Base-by-base conservation (phyloP, 2,113 vertebrate species). In the Callionymus lyra region DNA sequence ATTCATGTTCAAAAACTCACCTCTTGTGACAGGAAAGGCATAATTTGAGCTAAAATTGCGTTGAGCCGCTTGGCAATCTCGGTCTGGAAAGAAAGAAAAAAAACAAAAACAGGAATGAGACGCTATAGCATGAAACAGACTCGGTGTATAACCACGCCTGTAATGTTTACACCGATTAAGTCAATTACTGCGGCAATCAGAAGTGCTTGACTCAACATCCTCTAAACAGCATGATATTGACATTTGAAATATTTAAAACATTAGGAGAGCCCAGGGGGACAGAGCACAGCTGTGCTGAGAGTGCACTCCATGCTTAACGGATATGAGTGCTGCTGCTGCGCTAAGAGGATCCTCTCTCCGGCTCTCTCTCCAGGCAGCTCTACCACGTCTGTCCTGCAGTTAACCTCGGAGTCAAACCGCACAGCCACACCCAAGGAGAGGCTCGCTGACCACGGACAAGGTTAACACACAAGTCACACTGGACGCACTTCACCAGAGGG, bases 11-110 rank as follows among this genome's bases (percentile, higher is more conserved):
- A 33, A 56, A 48, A 55, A 49, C 93, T 92, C 68, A 98, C 94
- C 93, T 98, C 94, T 88, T 98, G 94, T 69, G 94, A 97, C 87
- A 98, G 86, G 79, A 98, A 98, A 82, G 94, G 94, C 93, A 98
- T 98, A 75, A 98, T 96, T 85, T 98, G 94, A 63, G 93, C 94
- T 71, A 98, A 74, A 71, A 98, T 98, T 0, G 94, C 93, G 31
- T 98, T 98, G 79, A 98, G 87, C 43, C 94, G 86, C 68, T 98
- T 98, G 50, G 93, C 93, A 63, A 98, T 98, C 87, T 98, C 94
- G 41, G 93, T 98, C 94, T 98, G 79, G 6, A 86, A 86, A 68
- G 71, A 86, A 86, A 68, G 71, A 42, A 71, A 74, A 27, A 27
- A 27, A 71, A 75, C 63, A 48, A 51, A 18, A 67, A 33, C 41